Evolutionary conservation across 2,113 vertebrate genomes (phyloP), one percentile per base, ranked within the genome.

Genomic region (Xiphophorus couchianus): DNA sequence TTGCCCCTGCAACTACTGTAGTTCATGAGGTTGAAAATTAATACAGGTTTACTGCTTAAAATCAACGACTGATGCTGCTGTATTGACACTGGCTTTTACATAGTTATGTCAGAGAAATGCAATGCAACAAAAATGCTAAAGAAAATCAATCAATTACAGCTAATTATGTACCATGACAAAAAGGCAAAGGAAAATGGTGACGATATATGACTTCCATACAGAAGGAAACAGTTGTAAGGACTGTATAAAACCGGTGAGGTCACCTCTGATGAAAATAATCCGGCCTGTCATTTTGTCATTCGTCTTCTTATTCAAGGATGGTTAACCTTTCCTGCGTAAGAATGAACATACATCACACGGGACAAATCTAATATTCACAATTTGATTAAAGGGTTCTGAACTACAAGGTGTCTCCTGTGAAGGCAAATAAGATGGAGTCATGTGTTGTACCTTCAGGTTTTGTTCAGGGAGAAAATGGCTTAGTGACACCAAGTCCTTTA

Each of bases 381-480:
- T 58, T 33, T 37, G 48, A 66, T 74, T 58, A 60, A 74, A 66
- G n/a, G 9, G 27, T 37, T 58, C 8, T 58, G 35, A 37, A 37
- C 22, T 9, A 37, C n/a, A 31, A 13, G 54, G 70, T 44, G 28
- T 63, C 37, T 42, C 35, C 33, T 27, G 54, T 71, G 51, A 62
- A 39, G 35, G 54, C 42, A 29, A 71, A 71, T 62, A 39, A 42
- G 15, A 42, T 2, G 5, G 12, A 69, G 17, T 7, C 3, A 1
- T 10, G 51, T 31, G 30, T 35, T 62, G 25, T 70, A 6, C 12
- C 13, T 48, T 7, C 25, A 15, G 35, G 42, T 17, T 31, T 31
- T 9, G 37, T 28, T 44, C 30, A 12, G 11, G 58, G 33, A 17
- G 10, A 62, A 63, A 70, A 14, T 69, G 30, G 3, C 54, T 60